Conservation (phyloP, 2,797 vertebrate species). For the Falco novaeseelandiae region DNA sequence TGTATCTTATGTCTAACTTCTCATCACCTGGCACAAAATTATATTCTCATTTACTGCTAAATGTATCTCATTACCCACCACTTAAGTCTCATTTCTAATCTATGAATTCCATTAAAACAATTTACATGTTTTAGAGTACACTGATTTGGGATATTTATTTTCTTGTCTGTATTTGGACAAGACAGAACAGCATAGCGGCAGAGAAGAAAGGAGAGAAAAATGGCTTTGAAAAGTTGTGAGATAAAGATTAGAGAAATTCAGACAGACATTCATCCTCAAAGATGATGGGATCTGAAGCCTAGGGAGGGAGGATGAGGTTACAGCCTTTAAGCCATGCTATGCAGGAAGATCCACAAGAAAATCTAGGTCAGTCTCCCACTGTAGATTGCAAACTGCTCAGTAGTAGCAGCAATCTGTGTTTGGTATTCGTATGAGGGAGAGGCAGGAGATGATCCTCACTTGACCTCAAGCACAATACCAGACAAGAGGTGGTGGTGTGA, state of each 20-base stretch:
- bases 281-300: neutral
- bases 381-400: neutral
- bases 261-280: neutral
- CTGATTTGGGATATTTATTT: neutral
- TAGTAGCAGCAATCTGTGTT: neutral
- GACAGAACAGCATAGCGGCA: neutral
- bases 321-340: slow-evolving; percentile 22
- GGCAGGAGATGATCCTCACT: neutral
- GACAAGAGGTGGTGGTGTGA: neutral
- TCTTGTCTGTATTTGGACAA: neutral
- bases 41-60: neutral
- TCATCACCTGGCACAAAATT: neutral
- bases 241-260: neutral
- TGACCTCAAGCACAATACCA: neutral
- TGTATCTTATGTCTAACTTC: neutral
- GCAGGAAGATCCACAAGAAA: neutral
- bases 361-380: slow-evolving; percentile 36
- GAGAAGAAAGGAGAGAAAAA: neutral
- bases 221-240: neutral
- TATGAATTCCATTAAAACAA: neutral
- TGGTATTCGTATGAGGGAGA: neutral
- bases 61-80: neutral
- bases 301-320: slow-evolving; percentile 3
- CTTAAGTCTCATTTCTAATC: neutral
- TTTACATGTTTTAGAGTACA: neutral